Conservation (phyloP, 1,140 invertebrate genomes). For the Stegodyphus dumicola region DNA sequence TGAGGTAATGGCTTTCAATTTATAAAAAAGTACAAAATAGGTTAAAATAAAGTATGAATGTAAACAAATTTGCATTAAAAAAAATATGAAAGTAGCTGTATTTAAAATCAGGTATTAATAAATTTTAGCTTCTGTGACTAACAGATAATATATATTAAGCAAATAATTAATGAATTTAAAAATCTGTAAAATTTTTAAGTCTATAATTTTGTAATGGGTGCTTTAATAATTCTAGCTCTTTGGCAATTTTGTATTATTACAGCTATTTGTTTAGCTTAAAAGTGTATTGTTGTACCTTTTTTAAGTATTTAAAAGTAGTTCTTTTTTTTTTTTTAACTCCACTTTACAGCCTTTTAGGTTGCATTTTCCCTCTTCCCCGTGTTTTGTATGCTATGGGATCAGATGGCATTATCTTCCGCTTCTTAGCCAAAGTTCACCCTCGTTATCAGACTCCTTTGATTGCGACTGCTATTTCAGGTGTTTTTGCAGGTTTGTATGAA, state of each 20-base stretch:
- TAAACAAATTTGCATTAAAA: too few species aligned
- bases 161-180: too few species aligned
- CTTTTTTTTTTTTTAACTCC: background rate
- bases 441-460: slow-evolving; percentile 84
- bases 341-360: slow-evolving; percentile 86
- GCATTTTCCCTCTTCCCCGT: slow-evolving; percentile 95
- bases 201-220: background rate
- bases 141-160: too few species aligned
- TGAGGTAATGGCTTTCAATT: too few species aligned
- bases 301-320: background rate
- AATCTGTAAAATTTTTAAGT: background rate
- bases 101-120: too few species aligned
- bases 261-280: background rate
- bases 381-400: slow-evolving; percentile 95
- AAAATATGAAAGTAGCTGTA: too few species aligned
- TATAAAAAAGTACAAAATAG: too few species aligned
- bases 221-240: background rate
- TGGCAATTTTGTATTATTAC: too few species aligned
- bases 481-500: slow-evolving; percentile 69
- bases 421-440: slow-evolving; percentile 65
- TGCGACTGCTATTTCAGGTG: slow-evolving; percentile 84
- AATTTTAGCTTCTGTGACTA: too few species aligned
- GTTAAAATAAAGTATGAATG: too few species aligned
- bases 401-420: slow-evolving; percentile 90
- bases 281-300: background rate